Conservation (phyloP, 2,113 vertebrate genomes). For the Tetrax tetrax region DNA sequence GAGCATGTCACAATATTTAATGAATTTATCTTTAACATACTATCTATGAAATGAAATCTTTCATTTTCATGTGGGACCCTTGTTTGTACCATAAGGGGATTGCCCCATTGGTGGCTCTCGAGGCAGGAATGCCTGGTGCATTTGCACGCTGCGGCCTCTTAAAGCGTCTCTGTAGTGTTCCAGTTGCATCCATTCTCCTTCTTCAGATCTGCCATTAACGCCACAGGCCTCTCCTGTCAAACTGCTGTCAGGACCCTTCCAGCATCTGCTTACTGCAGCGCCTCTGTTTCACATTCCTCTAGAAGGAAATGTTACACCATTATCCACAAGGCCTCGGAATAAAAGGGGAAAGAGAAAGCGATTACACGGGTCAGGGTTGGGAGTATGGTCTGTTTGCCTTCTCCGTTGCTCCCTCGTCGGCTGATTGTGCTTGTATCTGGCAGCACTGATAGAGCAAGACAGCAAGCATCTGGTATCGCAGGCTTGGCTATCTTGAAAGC, state of each 20-base stretch:
- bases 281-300: background rate
- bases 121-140: background rate
- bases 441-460: background rate
- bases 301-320: background rate
- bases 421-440: background rate
- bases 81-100: background rate
- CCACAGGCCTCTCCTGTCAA: background rate
- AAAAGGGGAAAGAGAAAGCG: background rate
- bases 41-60: background rate
- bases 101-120: background rate
- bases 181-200: background rate
- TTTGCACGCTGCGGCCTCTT: background rate
- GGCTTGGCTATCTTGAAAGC: background rate
- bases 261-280: background rate
- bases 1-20: background rate
- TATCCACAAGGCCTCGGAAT: background rate
- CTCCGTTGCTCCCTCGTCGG: background rate
- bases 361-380: background rate
- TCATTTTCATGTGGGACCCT: background rate
- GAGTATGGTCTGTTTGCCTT: background rate
- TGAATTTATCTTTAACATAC: background rate
- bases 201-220: background rate
- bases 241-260: background rate
- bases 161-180: fast-evolving
- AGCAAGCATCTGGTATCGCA: background rate